Evolutionary conservation across 2,888 invertebrate species (phyloP), one percentile per base, ranked within the genome.

Genomic region (Bombylius discolor): DNA sequence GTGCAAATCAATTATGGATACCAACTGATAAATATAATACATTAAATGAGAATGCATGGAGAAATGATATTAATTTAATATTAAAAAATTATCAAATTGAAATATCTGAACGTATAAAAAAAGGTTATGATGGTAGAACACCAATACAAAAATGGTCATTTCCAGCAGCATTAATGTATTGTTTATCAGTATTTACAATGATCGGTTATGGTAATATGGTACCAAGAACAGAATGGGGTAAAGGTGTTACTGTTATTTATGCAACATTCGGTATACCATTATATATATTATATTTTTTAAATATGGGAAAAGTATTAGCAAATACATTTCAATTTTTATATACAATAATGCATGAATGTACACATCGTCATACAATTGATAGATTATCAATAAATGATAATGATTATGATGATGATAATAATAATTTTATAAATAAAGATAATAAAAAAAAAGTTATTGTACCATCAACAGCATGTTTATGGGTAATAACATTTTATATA

Each of bases 131-230:
- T 66, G 87, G 86, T 1, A 74, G 83, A 32, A 78, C 80, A 4
- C 78, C 81, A 1, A 77, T 79, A 49, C 85, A 89, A 57, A 81
- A 85, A 55, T 93, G 92, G 92, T 85, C 87, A 0, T 90, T 90
- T 65, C 89, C 92, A 0, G 89, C 89, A 0, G 89, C 92, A 0
- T 72, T 92, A 5, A 92, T 92, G 90, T 93, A 87, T 69, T 90
- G 87, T 36, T 72, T 92, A 12, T 90, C 90, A 33, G 85, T 91
- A 7, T 90, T 92, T 67, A 91, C 92, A 5, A 92, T 92, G 92
- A 90, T 92, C 63, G 92, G 92, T 4, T 92, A 91, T 68, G 92
- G 92, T 0, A 90, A 90, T 70, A 81, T 90, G 71, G 85, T 89
- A 12, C 91, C 91, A 0, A 81, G 83, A 63, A 90, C 90, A 0